Percentiles rank a stretch among this genome's conserved stretches.
phyloP scores from a whole-genome alignment of 2,113 vertebrate species.

The Ciconia boyciana region DNA sequence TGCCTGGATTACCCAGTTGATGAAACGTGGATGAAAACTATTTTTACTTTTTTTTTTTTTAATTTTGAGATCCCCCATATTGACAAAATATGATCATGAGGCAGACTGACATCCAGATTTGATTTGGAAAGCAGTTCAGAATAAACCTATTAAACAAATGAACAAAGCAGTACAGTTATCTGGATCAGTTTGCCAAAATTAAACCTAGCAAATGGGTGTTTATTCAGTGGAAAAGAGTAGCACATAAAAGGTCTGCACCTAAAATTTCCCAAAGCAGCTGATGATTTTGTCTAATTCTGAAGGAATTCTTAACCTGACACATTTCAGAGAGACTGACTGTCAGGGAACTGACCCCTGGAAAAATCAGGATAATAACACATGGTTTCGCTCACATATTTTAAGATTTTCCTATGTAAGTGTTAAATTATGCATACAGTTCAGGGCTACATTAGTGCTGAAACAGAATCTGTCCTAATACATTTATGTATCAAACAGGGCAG shows the following conservation, averaged over 20 bases:
- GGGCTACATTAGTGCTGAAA: background rate
- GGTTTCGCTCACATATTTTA: background rate
- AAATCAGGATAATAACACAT: background rate
- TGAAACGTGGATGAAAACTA: fast-evolving
- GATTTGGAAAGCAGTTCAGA: background rate
- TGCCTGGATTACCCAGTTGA: background rate
- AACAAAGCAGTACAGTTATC: background rate
- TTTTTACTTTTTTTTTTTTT: background rate
- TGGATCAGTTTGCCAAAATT: background rate
- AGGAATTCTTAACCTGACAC: background rate
- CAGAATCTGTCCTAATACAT: background rate
- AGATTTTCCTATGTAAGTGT: background rate
- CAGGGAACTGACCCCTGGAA: background rate
- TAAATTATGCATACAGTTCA: background rate
- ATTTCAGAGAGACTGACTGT: background rate
- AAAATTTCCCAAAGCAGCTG: background rate
- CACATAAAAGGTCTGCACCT: background rate
- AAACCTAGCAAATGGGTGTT: background rate
- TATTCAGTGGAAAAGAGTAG: background rate
- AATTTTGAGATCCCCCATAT: background rate
- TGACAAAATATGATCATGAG: background rate
- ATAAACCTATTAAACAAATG: background rate
- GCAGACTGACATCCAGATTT: background rate
- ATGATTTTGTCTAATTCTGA: background rate
- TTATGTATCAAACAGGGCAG: background rate